phyloP scores from a whole-genome alignment of 1,140 invertebrate genomes.

The Hycleus cichorii region DNA sequence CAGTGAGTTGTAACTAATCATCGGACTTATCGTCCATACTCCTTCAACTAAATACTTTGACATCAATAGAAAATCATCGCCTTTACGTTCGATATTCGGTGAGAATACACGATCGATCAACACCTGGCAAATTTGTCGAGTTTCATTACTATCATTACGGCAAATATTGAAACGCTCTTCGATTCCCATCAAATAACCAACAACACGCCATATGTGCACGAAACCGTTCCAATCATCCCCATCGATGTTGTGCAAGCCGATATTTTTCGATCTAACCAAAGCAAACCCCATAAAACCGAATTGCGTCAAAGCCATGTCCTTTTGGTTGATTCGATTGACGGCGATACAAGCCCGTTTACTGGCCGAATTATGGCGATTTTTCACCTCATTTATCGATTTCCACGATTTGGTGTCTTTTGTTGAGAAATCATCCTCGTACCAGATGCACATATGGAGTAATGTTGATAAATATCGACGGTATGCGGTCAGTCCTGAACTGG shows the following conservation, averaged over 20 bases:
- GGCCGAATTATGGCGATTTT: constrained; percentile 57
- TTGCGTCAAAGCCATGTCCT: constrained; percentile 76
- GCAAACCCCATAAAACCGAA: constrained; percentile 80
- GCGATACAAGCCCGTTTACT: constrained; percentile 45
- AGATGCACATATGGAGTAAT: constrained; percentile 59
- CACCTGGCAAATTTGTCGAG: constrained; percentile 30
- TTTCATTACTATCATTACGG: constrained; percentile 33
- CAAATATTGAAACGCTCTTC: constrained; percentile 55
- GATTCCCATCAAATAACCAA: constrained; percentile 73
- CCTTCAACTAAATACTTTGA: constrained; percentile 29
- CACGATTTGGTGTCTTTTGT: constrained; percentile 47
- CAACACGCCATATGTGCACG: constrained; percentile 75
- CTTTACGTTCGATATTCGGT: constrained; percentile 19
- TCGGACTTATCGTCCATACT: constrained; percentile 31
- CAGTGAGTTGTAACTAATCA: too few species aligned
- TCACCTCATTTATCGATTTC: constrained; percentile 59
- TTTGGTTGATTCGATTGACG: constrained; percentile 53
- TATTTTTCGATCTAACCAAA: constrained; percentile 54
- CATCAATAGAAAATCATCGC: constrained; percentile 26
- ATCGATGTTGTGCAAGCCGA: constrained; percentile 52
- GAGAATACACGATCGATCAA: constrained; percentile 24
- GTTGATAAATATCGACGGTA: constrained; percentile 72
- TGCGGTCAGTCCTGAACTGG: constrained; percentile 52
- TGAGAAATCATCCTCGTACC: constrained; percentile 62
- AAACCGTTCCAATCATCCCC: constrained; percentile 62